Evolutionary conservation across 1,140 invertebrate genomes (phyloP).

Genomic region (Nylanderia fulva): DNA sequence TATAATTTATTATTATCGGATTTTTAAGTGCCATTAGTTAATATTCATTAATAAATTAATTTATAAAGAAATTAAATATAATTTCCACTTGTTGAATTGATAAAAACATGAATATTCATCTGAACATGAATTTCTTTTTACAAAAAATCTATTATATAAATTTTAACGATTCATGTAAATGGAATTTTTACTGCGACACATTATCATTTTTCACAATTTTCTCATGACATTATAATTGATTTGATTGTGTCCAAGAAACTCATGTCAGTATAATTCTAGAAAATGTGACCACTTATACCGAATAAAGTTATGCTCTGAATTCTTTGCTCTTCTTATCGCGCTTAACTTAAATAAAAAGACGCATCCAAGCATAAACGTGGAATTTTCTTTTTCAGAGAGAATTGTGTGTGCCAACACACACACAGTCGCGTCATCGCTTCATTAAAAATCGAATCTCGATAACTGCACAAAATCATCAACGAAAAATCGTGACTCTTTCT

Average conservation of each 20-base stretch:
- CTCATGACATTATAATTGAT: not conserved
- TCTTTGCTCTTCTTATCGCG: slow-evolving; percentile 32
- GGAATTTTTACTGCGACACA: not conserved
- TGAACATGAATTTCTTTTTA: not conserved
- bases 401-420: no score
- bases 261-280: slow-evolving; percentile 55
- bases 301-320: slow-evolving; percentile 65
- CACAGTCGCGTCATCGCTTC: slow-evolving; percentile 50
- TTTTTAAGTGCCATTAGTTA: no score
- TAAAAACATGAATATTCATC: not conserved
- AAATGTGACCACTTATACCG: slow-evolving; percentile 46
- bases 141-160: not conserved
- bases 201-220: not conserved
- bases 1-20: not conserved
- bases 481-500: not conserved
- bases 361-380: slow-evolving; percentile 33
- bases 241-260: not conserved
- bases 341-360: slow-evolving; percentile 33
- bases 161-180: not conserved
- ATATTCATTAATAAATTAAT: no score
- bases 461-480: slow-evolving; percentile 12
- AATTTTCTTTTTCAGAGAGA: slow-evolving; percentile 66
- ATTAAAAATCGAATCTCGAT: not conserved
- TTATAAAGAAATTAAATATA: no score
- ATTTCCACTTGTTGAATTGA: not conserved